These are phyloP conservation scores for Pardosa pseudoannulata DNA, from an alignment of 2,888 invertebrate species.

Conservation along the genomic window DNA sequence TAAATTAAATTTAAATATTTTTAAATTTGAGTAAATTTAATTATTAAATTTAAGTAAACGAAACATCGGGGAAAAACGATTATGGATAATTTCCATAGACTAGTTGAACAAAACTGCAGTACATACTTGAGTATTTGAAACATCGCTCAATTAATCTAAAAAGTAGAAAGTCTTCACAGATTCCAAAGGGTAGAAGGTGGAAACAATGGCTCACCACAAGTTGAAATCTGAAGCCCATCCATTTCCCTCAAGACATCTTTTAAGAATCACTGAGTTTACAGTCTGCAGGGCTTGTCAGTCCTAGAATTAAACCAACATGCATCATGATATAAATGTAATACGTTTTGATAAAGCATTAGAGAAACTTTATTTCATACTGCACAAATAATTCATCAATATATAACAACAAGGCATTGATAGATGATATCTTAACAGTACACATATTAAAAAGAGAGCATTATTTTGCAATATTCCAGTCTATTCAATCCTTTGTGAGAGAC, in stretches of 20 bases:
- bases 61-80: background rate
- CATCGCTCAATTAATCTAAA: background rate
- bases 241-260: background rate
- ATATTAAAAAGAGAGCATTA: background rate
- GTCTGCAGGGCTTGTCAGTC: background rate
- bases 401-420: background rate
- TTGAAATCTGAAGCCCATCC: background rate
- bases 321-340: background rate
- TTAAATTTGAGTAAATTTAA: too few species aligned
- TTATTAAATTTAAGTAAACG: too few species aligned
- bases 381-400: background rate
- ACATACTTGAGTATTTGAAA: background rate
- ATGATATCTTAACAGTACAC: slow-evolving; percentile 4
- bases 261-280: background rate
- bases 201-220: background rate
- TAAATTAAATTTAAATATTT: too few species aligned
- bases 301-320: background rate
- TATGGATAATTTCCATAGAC: too few species aligned
- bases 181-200: slow-evolving; percentile 5
- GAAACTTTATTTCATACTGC: slow-evolving; percentile 1
- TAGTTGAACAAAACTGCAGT: too few species aligned
- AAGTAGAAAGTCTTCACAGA: background rate
- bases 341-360: background rate
- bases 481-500: background rate
- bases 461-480: background rate